Percentiles rank a stretch among this genome's conserved stretches.
phyloP scores from a whole-genome alignment of 92 coral and sea anemone genomes.

The Umimayanthus chanpuru region DNA sequence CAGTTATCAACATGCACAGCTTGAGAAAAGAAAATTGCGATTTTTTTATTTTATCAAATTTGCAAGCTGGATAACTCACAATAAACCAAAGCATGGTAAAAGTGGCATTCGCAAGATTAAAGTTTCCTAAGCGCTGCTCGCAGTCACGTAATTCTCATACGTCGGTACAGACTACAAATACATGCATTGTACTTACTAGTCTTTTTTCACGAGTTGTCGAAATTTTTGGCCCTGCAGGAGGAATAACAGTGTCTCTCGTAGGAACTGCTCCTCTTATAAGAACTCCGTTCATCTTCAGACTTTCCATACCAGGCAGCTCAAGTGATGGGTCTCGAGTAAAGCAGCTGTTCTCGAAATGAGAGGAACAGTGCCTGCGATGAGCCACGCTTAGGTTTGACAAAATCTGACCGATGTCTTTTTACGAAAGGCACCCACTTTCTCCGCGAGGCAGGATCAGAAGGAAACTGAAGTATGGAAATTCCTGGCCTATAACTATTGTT shows the following conservation, averaged over 20 bases:
- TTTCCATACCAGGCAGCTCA: neutral
- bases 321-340: neutral
- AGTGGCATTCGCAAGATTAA: neutral
- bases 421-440: too few species aligned
- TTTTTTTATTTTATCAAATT: too few species aligned
- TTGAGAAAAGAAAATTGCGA: too few species aligned
- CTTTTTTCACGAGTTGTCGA: neutral
- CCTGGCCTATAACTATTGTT: too few species aligned
- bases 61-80: neutral
- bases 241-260: slow-evolving; percentile 10
- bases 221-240: neutral
- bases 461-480: too few species aligned
- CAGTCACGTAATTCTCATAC: neutral
- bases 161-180: too few species aligned
- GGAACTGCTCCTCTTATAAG: slow-evolving; percentile 12
- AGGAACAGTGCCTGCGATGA: too few species aligned
- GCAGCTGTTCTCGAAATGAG: too few species aligned
- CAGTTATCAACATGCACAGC: too few species aligned
- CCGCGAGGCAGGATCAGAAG: too few species aligned
- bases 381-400: too few species aligned
- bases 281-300: slow-evolving; percentile 13
- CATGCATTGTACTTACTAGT: neutral
- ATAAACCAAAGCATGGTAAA: neutral
- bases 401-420: too few species aligned
- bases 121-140: neutral